Evolutionary conservation across 2,888 invertebrate genomes (phyloP).

Genomic region (Megaustenia siamemsis): DNA sequence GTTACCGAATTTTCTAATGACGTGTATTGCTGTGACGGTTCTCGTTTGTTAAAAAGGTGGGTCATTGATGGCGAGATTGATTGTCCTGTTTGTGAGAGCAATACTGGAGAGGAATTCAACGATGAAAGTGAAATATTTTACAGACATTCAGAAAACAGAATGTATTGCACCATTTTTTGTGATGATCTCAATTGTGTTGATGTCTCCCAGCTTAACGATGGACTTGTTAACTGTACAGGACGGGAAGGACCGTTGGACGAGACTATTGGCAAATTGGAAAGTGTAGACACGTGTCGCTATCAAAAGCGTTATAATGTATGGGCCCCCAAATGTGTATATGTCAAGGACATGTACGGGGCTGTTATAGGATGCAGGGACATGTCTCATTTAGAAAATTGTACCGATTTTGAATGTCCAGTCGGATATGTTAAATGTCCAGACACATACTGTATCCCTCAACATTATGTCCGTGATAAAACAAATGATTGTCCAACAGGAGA

Average conservation of each 20-base stretch:
- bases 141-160: background rate
- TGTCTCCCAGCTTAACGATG: background rate
- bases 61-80: constrained; percentile 24
- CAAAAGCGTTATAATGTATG: background rate
- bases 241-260: constrained; percentile 36
- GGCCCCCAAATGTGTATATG: constrained; percentile 26
- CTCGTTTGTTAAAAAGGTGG: constrained; percentile 5
- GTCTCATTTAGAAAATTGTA: constrained; percentile 22
- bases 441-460: constrained; percentile 26
- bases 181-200: constrained; percentile 23
- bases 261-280: background rate
- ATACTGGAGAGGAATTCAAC: background rate
- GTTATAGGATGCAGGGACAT: constrained; percentile 20
- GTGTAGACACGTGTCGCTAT: background rate
- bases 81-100: background rate
- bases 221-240: constrained; percentile 16
- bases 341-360: constrained; percentile 5
- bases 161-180: constrained; percentile 9
- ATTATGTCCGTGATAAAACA: background rate
- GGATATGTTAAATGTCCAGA: constrained; percentile 27
- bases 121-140: background rate
- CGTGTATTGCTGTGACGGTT: background rate
- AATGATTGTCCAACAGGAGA: background rate
- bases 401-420: background rate
- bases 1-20: background rate